These are phyloP conservation scores for Lordiphosa collinella DNA, from an alignment of 1,140 invertebrate genomes.

Conservation along the genomic window DNA sequence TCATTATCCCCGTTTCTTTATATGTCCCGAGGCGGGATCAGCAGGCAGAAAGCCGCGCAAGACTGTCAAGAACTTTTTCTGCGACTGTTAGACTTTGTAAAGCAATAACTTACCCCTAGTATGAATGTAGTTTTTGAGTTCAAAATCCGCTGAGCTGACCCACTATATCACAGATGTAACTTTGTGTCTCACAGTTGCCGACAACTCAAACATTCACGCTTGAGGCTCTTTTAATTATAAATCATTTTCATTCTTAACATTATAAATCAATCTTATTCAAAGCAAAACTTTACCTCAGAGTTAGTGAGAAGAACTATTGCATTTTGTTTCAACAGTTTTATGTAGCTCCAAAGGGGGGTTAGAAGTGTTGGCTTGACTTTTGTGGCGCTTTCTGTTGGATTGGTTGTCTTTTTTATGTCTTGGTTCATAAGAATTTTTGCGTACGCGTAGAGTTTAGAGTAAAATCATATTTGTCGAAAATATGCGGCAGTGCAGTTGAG, in stretches of 20 bases:
- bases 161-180: too few species aligned
- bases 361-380: slow-evolving; percentile 19
- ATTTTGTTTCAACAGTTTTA: slow-evolving; percentile 54
- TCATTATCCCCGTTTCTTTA: too few species aligned
- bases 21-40: too few species aligned
- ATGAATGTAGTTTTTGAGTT: too few species aligned
- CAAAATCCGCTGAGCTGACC: too few species aligned
- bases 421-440: slow-evolving; percentile 62
- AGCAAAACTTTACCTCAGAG: slow-evolving; percentile 58
- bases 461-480: slow-evolving; percentile 72
- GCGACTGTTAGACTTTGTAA: too few species aligned
- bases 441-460: slow-evolving; percentile 35
- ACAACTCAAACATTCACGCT: too few species aligned
- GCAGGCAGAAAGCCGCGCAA: too few species aligned
- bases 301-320: slow-evolving; percentile 62
- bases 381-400: not conserved
- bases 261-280: not conserved
- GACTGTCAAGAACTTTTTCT: too few species aligned
- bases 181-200: too few species aligned
- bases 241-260: not conserved
- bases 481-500: slow-evolving; percentile 72
- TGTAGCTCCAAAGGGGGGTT: slow-evolving; percentile 41
- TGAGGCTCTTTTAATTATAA: too few species aligned
- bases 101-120: too few species aligned
- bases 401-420: slow-evolving; percentile 23